Base-by-base conservation (phyloP, 2,797 vertebrate genomes). In the Cryptoblepharus egeriae region DNA sequence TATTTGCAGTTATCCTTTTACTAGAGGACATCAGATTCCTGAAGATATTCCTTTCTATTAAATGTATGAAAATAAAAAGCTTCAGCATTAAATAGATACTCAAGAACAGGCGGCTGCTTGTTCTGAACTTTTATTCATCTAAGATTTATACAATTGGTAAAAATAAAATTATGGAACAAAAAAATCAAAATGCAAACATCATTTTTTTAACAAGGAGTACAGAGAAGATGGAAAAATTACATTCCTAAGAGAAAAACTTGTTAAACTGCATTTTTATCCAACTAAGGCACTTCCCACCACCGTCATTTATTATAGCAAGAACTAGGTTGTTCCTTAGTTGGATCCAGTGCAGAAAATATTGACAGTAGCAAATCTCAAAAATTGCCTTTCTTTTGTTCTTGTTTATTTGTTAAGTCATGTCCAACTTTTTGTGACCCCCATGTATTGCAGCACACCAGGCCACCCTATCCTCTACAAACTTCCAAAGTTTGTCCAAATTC, bases 341-440 rank as follows among this genome's bases (percentile, higher is more conserved):
- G 64, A 67, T 67, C 32, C 32, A 67, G 32, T 20, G 6, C 30
- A 64, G 52, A 58, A 2, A 1, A 0, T 0, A 15, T 55, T 61
- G 71, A 11, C 2, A 0, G 0, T 0, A 0, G 42, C 69, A 26
- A 11, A 16, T 26, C 49, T 52, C 32, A 35, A 75, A 75, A 42
- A 4, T 42, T 42, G 39, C 39, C n/a, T n/a, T n/a, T n/a, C n/a
- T n/a, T n/a, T n/a, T n/a, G n/a, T n/a, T n/a, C n/a, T n/a, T n/a
- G n/a, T n/a, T n/a, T n/a, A n/a, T n/a, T n/a, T n/a, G n/a, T n/a
- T n/a, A n/a, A n/a, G n/a, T n/a, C n/a, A n/a, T n/a, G n/a, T n/a
- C n/a, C n/a, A n/a, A n/a, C n/a, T n/a, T n/a, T n/a, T n/a, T n/a
- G n/a, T n/a, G n/a, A n/a, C n/a, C n/a, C n/a, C n/a, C n/a, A n/a